Base-by-base conservation (phyloP, 2,797 vertebrate genomes). In the Threskiornis aethiopicus region DNA sequence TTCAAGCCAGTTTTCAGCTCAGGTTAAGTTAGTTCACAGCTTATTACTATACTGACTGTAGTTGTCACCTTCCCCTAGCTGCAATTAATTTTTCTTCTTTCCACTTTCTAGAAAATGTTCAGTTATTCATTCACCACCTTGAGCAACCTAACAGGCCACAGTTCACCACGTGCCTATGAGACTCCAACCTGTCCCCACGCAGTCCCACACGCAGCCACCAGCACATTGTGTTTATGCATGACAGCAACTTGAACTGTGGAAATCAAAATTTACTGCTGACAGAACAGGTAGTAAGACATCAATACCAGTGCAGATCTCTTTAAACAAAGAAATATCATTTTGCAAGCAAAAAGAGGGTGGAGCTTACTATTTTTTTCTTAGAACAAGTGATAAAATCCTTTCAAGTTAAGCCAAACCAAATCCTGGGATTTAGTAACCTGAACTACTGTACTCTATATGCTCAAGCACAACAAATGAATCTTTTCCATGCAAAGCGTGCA, bases 351-450 rank as follows among this genome's bases (percentile, higher is more conserved):
- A 22, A 88, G 73, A 90, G 8, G 33, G 70, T 22, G 4, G 26
- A 82, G 37, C 21, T 82, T 65, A 26, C 4, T 13, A 11, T 31
- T 82, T 92, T 82, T 51, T 82, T 31, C 46, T 46, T 46, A 46
- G 37, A 81, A 49, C 6, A 66, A 90, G 26, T 31, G 35, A 82
- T 44, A 58, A 94, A 90, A 92, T 66, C 46, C 39, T 70, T 84
- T 94, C 26, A 84, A 94, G 42, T 37, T 49, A 90, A 78, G 44
- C 19, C 49, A 95, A 97, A 90, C 17, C 46, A 89, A 95, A 80
- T 16, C 18, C 59, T 78, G 24, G 14, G 29, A 59, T 72, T 84
- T 31, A 65, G 31, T 33, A 90, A 89, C 16, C 28, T 82, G 33
- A 92, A 70, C 55, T 84, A 82, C 33, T 37, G 17, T 35, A 90